These are phyloP conservation scores for Nymphalis polychloros DNA, from an alignment of 2,888 invertebrate species.

Conservation along the genomic window DNA sequence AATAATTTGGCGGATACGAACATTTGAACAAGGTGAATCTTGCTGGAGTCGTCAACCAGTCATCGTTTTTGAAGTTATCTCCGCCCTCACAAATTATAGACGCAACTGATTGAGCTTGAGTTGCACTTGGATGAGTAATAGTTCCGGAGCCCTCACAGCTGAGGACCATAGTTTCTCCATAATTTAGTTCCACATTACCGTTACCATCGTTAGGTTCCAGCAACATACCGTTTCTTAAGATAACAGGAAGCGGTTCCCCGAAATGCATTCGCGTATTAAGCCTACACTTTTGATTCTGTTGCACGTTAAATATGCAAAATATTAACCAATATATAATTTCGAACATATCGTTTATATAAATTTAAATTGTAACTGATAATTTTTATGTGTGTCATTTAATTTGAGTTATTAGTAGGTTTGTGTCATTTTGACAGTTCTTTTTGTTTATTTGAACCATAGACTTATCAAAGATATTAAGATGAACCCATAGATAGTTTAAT, in stretches of 20 bases:
- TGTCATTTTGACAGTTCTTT: background rate
- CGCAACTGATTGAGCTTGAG: slow-evolving; percentile 46
- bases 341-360: slow-evolving; percentile 49
- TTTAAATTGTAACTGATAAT: slow-evolving; percentile 6
- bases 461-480: too few relatives aligned
- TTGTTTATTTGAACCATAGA: background rate
- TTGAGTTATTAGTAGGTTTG: background rate
- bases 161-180: slow-evolving; percentile 59
- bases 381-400: background rate
- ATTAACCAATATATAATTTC: slow-evolving; percentile 53
- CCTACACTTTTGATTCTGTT: slow-evolving; percentile 52
- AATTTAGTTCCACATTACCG: slow-evolving; percentile 58
- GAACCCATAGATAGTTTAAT: too few relatives aligned
- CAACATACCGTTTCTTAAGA: slow-evolving; percentile 57
- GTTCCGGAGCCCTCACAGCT: slow-evolving; percentile 60
- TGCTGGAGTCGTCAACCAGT: slow-evolving; percentile 58
- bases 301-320: slow-evolving; percentile 59
- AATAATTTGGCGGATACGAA: slow-evolving; percentile 51
- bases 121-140: slow-evolving; percentile 56
- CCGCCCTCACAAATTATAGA: slow-evolving; percentile 59
- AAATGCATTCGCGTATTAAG: slow-evolving; percentile 62
- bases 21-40: slow-evolving; percentile 59
- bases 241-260: slow-evolving; percentile 62
- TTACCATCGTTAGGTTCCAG: slow-evolving; percentile 61
- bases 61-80: slow-evolving; percentile 58